phyloP scores from a whole-genome alignment of 2,113 vertebrate species.

The Leuciscus idus region DNA sequence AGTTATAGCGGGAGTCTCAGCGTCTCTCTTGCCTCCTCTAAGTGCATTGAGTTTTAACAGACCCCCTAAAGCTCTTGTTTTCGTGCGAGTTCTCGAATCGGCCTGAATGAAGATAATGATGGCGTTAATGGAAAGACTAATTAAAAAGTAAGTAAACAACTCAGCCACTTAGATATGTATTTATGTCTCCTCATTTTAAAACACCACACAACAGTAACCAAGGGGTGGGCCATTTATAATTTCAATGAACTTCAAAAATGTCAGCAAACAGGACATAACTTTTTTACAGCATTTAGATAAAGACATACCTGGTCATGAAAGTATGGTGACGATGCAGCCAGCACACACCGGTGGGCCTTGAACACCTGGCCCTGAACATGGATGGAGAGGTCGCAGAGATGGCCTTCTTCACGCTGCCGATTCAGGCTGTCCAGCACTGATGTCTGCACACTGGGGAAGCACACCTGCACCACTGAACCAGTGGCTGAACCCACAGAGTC shows the following conservation, averaged over 20 bases:
- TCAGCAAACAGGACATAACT: neutral
- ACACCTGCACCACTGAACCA: slow-evolving; percentile 80
- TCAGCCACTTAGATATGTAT: too few species aligned
- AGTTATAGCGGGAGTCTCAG: too few species aligned
- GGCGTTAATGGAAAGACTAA: too few species aligned
- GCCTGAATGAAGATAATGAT: too few species aligned
- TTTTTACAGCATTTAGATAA: neutral
- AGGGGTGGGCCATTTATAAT: neutral
- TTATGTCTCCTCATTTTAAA: too few species aligned
- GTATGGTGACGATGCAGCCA: slow-evolving; percentile 83
- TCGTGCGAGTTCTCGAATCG: too few species aligned
- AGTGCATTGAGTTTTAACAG: too few species aligned
- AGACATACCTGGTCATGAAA: slow-evolving; percentile 83
- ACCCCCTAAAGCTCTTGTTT: too few species aligned
- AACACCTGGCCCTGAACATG: slow-evolving; percentile 83
- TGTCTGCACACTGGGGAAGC: slow-evolving; percentile 84
- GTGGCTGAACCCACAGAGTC: slow-evolving; percentile 42
- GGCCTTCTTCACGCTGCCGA: slow-evolving; percentile 85
- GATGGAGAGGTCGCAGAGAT: slow-evolving; percentile 84
- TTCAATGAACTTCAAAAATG: neutral
- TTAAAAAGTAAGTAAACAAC: too few species aligned
- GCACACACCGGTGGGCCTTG: slow-evolving; percentile 81
- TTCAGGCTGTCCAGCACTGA: slow-evolving; percentile 88
- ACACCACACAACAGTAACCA: neutral
- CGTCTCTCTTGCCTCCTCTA: too few species aligned